phyloP scores from a whole-genome alignment of 2,113 vertebrate species.

The Daphoenositta chrysoptera region DNA sequence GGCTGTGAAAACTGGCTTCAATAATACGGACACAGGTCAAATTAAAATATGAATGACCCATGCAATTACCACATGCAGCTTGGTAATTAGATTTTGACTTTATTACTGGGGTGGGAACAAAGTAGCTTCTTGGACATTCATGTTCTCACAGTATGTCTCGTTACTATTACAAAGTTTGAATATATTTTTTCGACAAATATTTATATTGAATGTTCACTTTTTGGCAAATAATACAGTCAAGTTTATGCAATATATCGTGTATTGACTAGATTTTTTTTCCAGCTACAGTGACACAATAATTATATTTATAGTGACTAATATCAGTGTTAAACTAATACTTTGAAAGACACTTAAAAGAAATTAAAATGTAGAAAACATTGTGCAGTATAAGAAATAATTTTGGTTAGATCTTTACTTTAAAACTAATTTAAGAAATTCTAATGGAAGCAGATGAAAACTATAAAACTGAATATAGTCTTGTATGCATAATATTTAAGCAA shows the following conservation, averaged over 20 bases:
- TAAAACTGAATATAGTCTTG: not conserved
- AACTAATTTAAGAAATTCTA: not conserved
- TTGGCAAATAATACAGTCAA: not conserved
- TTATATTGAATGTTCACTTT: not conserved
- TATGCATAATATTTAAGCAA: not conserved
- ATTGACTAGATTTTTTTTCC: not conserved
- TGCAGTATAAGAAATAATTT: not conserved
- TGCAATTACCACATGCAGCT: not conserved
- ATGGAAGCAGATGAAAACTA: not conserved
- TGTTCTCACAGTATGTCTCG: not conserved
- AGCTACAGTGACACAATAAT: not conserved
- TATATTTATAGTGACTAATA: not conserved
- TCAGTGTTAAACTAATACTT: not conserved
- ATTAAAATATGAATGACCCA: not conserved
- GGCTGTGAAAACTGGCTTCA: not conserved
- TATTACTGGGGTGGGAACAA: not conserved
- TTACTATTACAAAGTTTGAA: not conserved
- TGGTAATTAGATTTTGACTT: not conserved
- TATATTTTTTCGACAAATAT: not conserved
- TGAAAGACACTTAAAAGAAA: not conserved
- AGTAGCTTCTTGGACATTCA: not conserved
- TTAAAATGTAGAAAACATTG: not conserved
- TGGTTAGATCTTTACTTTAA: not conserved
- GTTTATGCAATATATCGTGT: not conserved
- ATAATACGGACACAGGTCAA: not conserved